A percentile compares a stretch with the other conserved stretches of the same genome.
phyloP scores from a whole-genome alignment of 1,140 invertebrate species.

The Camponotus vicinus region DNA sequence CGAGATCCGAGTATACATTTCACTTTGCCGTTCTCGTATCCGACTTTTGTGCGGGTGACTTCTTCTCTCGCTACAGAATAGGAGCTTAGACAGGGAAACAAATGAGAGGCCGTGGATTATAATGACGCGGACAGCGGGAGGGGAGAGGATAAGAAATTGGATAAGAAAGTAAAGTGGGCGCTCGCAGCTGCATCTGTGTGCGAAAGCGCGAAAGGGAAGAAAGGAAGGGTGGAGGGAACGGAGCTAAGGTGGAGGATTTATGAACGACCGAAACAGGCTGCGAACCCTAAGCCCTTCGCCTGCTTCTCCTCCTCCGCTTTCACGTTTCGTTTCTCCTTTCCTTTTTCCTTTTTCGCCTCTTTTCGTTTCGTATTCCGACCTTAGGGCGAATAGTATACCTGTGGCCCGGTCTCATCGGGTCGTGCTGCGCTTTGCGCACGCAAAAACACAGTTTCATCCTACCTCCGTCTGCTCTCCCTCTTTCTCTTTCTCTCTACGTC shows the following conservation, averaged over 20 bases:
- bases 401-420: slow-evolving; percentile 26
- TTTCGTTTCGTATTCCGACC: slow-evolving; percentile 70
- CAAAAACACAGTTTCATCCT: slow-evolving; percentile 75
- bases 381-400: slow-evolving; percentile 71
- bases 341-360: slow-evolving; percentile 66
- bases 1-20: not conserved
- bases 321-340: slow-evolving; percentile 59
- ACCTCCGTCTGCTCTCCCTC: not conserved
- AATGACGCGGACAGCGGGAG: slow-evolving; percentile 55
- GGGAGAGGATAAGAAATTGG: slow-evolving; percentile 70
- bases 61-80: slow-evolving; percentile 38
- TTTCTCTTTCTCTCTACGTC: not conserved
- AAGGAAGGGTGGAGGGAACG: slow-evolving; percentile 26
- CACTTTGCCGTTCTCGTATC: slow-evolving; percentile 31
- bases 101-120: slow-evolving; percentile 72
- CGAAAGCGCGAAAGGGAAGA: slow-evolving; percentile 66
- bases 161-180: slow-evolving; percentile 73
- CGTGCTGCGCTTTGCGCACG: slow-evolving; percentile 42
- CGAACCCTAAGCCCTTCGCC: slow-evolving; percentile 73
- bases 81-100: slow-evolving; percentile 70
- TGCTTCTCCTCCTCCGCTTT: slow-evolving; percentile 65
- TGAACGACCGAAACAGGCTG: slow-evolving; percentile 83
- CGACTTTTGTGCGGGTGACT: slow-evolving; percentile 67
- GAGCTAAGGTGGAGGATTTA: slow-evolving; percentile 81
- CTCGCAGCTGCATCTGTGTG: slow-evolving; percentile 30